Percentiles rank a stretch among this genome's conserved stretches.
Conservation (phyloP, 1,140 invertebrate species). For the Formica exsecta region DNA sequence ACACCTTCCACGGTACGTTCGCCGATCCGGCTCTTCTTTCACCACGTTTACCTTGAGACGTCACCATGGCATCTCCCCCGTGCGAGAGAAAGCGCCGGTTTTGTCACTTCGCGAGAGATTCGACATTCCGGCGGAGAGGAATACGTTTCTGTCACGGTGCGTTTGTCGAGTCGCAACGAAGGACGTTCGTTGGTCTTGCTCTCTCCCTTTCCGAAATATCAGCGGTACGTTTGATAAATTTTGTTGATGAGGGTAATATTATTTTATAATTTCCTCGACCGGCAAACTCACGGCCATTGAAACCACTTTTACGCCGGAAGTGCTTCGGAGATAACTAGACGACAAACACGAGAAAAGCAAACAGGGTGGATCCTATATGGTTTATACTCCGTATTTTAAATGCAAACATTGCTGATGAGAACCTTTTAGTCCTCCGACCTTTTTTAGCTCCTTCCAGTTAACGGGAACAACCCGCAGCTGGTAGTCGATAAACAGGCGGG, state of each 20-base stretch:
- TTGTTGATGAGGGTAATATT: not conserved
- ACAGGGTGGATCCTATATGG: not conserved
- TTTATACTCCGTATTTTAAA: slow-evolving; percentile 30
- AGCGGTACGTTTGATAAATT: not conserved
- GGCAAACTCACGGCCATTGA: not conserved
- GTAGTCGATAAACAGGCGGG: not conserved
- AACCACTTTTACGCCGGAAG: not conserved
- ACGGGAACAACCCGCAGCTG: slow-evolving; percentile 13
- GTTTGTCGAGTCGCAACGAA: slow-evolving; percentile 8
- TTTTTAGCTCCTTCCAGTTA: slow-evolving; percentile 20
- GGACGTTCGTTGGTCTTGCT: not conserved
- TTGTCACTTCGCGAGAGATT: not conserved
- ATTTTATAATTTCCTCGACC: not conserved
- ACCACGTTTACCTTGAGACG: slow-evolving; percentile 58
- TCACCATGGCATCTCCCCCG: not conserved
- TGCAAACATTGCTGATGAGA: slow-evolving; percentile 55
- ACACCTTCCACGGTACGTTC: slow-evolving; percentile 35
- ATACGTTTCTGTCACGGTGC: slow-evolving; percentile 11
- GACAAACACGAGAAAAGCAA: slow-evolving; percentile 50
- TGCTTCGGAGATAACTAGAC: slow-evolving; percentile 44
- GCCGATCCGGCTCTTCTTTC: slow-evolving; percentile 45
- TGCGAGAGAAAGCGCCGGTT: slow-evolving; percentile 35
- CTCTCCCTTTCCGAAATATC: not conserved
- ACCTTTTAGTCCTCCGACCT: slow-evolving; percentile 26
- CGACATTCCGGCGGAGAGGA: not conserved